Evolutionary conservation across 2,888 invertebrate genomes (phyloP), one percentile per base, ranked within the genome.

Genomic region (Diabrotica balteata): DNA sequence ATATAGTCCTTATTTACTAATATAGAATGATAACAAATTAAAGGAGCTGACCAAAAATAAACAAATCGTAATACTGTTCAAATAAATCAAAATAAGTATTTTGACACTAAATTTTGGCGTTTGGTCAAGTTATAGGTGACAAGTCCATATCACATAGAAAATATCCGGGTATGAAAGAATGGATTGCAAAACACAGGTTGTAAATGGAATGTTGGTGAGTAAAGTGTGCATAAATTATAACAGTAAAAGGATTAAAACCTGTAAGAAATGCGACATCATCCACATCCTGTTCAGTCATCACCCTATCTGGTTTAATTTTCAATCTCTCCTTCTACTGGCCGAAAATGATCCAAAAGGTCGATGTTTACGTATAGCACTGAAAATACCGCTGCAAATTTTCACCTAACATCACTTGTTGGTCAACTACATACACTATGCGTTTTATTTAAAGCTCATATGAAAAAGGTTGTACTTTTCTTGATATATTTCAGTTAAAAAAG

Each of bases 221-320:
- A 46, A 59, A 22, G 42, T 59, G 22, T 44, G 32, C 59, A 65
- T 69, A 32, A 32, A 32, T 32, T 32, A 8, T 52, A 54, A 43
- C 32, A 11, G 93, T 94, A 22, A 57, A 43, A 51, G 17, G 32
- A n/a, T 42, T n/a, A 57, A 46, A 51, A 63, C 63, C 95, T 87
- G 95, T 95, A 84, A 95, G 87, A 87, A 95, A 95, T 72, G 95
- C 95, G 80, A 95, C 94, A 87, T 95, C 95, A 83, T 95, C 95
- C 82, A 95, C 90, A 86, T 95, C 95, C 84, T 93, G 94, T 82
- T 95, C 95, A 85, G 93, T 94, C 94, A 95, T 88, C 87, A 91
- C 89, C 76, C 87, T 79, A 69, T 81, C 78, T 62, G 45, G 32
- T 45, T 52, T 45, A 47, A 9, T 59, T 58, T 55, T 49, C 47